Base-by-base conservation (phyloP, 2,888 invertebrate species). In the Gisinianus flammeolus region DNA sequence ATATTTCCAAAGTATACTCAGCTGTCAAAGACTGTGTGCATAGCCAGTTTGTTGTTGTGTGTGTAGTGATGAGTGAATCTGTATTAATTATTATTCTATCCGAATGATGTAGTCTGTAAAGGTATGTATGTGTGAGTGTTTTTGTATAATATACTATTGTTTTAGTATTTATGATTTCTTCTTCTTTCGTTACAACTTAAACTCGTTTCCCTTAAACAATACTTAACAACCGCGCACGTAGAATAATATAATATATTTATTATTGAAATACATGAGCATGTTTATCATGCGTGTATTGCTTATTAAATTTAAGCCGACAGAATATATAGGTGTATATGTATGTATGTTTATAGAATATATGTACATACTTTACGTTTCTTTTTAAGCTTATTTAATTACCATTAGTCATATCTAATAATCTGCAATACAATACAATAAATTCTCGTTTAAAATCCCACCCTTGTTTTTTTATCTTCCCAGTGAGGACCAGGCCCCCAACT, bases 351-450 rank as follows among this genome's bases (percentile, higher is more conserved):
- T 35, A 35, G 12, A 8, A 35, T 35, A 35, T 35, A 35, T 35
- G 35, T 35, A 35, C 12, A 35, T 35, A 35, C 6, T 35, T 5
- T 35, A 35, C 35, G 12, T 5, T 5, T 35, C 35, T 12, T 35
- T 35, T 35, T 12, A n/a, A n/a, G n/a, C n/a, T n/a, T n/a, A n/a
- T n/a, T 16, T 44, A 44, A 12, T 44, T 44, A 44, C 44, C 44
- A 44, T 6, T 44, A 44, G 44, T 16, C 12, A 19, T 44, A 35
- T 35, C 5, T 35, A 44, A 44, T 44, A 44, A 44, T 44, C 30
- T 24, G 76, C 76, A 76, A 76, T 76, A 76, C 76, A 76, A 76
- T 76, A 76, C 76, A 76, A 76, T 69, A 76, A 76, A 76, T 76
- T 76, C 68, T 70, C 58, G 31, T 56, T 56, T 33, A 69, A 28